Evolutionary conservation across 1,140 invertebrate species (phyloP).

Genomic region (Monochamus saltuarius): DNA sequence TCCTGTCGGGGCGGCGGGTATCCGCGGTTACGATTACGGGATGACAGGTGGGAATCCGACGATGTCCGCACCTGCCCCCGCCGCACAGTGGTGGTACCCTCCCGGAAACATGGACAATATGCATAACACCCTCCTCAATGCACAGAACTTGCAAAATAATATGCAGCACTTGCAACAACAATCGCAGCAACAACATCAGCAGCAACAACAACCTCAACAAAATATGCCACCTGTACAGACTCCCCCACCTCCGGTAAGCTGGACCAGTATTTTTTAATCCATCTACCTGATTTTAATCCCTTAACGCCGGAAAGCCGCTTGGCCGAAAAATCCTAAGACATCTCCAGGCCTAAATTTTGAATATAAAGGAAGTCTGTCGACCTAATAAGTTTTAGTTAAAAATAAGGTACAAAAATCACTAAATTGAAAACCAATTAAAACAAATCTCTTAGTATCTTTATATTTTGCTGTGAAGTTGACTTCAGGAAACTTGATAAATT

Average conservation of each 20-base stretch:
- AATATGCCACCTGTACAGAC: slow-evolving; percentile 48
- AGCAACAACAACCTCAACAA: slow-evolving; percentile 39
- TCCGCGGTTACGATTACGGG: slow-evolving; percentile 62
- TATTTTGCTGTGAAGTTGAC: no score
- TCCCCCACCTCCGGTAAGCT: slow-evolving; percentile 33
- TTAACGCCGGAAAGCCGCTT: no score
- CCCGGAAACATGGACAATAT: slow-evolving; percentile 53
- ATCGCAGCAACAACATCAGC: slow-evolving; percentile 27
- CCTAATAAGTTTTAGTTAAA: no score
- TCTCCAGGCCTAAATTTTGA: no score
- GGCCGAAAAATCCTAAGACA: no score
- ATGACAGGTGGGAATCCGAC: slow-evolving; percentile 54
- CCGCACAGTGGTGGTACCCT: slow-evolving; percentile 69
- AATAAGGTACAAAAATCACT: no score
- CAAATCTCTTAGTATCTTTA: no score
- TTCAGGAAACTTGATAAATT: no score
- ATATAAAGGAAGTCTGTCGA: no score
- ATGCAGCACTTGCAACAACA: slow-evolving; percentile 39
- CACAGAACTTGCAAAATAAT: slow-evolving; percentile 45
- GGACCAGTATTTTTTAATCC: slow-evolving; percentile 9
- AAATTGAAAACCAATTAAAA: no score
- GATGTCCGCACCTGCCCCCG: slow-evolving; percentile 57
- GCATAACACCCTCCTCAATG: slow-evolving; percentile 44
- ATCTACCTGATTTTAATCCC: slow-evolving; percentile 10
- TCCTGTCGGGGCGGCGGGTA: slow-evolving; percentile 40